These are phyloP conservation scores for Chelonus insularis DNA, from an alignment of 1,140 invertebrate genomes.

Conservation along the genomic window DNA sequence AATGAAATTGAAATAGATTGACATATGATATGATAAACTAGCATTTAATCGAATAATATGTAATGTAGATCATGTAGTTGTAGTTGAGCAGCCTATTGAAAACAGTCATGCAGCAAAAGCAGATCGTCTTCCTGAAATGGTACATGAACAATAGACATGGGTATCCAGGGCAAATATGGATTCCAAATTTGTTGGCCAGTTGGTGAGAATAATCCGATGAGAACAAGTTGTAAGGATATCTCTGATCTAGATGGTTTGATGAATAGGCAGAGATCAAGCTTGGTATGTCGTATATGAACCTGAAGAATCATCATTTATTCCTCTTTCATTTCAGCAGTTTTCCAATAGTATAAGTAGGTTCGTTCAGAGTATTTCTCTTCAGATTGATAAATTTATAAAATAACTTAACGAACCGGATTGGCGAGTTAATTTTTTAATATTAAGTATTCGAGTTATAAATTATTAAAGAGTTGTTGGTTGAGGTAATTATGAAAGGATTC, in stretches of 20 bases:
- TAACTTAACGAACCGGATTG: no score
- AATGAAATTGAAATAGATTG: no score
- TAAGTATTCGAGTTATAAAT: no score
- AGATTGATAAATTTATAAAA: no score
- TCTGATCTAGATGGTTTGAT: constrained; percentile 67
- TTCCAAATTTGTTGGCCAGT: constrained; percentile 64
- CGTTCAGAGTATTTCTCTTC: no score
- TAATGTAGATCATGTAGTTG: background rate
- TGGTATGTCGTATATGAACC: constrained; percentile 60
- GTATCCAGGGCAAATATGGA: constrained; percentile 68
- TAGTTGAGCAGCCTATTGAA: constrained; percentile 34
- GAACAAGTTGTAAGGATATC: constrained; percentile 72
- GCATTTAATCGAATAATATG: no score
- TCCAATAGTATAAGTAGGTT: constrained; percentile 66
- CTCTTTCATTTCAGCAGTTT: constrained; percentile 63
- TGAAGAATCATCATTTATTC: constrained; percentile 62
- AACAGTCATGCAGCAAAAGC: constrained; percentile 48
- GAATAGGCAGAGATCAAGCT: constrained; percentile 60
- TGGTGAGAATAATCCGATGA: constrained; percentile 72
- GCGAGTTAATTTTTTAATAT: no score
- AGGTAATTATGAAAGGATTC: no score
- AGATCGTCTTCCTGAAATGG: constrained; percentile 42
- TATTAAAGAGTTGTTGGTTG: no score
- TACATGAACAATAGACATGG: constrained; percentile 46
- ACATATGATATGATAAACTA: no score